phyloP scores from a whole-genome alignment of 2,113 vertebrate genomes.

The Xiphophorus maculatus region DNA sequence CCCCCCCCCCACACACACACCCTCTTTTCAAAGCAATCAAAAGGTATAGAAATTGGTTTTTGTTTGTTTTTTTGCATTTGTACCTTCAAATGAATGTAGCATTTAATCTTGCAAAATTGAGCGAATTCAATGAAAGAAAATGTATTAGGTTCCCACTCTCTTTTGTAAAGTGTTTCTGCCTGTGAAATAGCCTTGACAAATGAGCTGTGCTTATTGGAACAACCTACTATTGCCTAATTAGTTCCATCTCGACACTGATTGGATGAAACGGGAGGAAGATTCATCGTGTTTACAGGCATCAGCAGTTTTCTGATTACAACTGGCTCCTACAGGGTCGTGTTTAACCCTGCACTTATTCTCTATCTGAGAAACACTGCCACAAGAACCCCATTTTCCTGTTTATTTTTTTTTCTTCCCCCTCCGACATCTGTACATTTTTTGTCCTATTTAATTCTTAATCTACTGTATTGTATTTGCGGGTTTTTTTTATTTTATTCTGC shows the following conservation, averaged over 20 bases:
- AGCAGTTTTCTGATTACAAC: slow-evolving; percentile 71
- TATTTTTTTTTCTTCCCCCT: slow-evolving; percentile 10
- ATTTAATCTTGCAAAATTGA: slow-evolving; percentile 8
- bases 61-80: neutral
- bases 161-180: slow-evolving; percentile 11
- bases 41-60: neutral
- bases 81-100: slow-evolving; percentile 6
- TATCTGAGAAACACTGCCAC: slow-evolving; percentile 3
- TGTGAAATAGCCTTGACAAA: slow-evolving; percentile 57
- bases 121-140: neutral
- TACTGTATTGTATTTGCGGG: neutral
- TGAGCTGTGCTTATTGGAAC: slow-evolving; percentile 58
- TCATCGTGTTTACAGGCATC: slow-evolving; percentile 66
- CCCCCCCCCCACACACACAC: too few species aligned
- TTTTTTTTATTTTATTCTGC: neutral
- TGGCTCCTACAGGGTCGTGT: slow-evolving; percentile 49
- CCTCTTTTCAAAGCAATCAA: neutral
- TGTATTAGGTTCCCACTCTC: neutral
- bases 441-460: slow-evolving; percentile 38
- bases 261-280: slow-evolving; percentile 62
- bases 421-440: slow-evolving; percentile 16
- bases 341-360: slow-evolving; percentile 47
- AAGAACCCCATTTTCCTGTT: slow-evolving; percentile 1
- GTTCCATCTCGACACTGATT: slow-evolving; percentile 64
- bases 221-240: slow-evolving; percentile 69